These are phyloP conservation scores for Pomacea canaliculata DNA, from an alignment of 2,888 invertebrate genomes.

Conservation along the genomic window DNA sequence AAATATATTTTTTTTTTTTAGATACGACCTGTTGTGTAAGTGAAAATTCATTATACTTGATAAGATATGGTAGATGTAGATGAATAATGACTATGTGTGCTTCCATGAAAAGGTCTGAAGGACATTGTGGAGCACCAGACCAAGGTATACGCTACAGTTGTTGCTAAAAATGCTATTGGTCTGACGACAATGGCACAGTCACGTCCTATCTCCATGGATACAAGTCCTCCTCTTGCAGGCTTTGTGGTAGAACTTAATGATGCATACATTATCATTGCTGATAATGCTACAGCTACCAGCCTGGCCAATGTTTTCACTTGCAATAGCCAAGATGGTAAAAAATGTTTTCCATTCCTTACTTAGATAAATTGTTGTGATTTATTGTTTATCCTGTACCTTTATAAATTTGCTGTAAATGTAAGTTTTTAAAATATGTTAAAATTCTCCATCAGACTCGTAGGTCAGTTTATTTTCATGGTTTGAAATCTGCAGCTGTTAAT, in stretches of 20 bases:
- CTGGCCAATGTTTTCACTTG: conserved; percentile 36
- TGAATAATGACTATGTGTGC: too few species aligned
- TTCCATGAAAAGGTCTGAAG: conserved; percentile 27
- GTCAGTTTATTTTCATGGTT: too few species aligned
- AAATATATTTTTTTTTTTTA: too few species aligned
- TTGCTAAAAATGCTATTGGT: conserved; percentile 40
- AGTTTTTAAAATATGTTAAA: too few species aligned
- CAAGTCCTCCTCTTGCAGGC: conserved; percentile 42
- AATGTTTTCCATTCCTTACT: neutral
- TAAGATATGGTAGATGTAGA: too few species aligned
- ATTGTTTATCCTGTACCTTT: too few species aligned
- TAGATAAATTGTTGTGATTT: too few species aligned
- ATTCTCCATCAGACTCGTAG: too few species aligned
- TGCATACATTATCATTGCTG: conserved; percentile 31
- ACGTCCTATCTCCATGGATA: conserved; percentile 39
- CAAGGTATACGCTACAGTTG: conserved; percentile 38
- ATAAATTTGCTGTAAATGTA: too few species aligned
- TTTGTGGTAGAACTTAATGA: conserved; percentile 41
- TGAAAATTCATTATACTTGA: too few species aligned
- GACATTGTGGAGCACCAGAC: conserved; percentile 30
- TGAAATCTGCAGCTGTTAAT: too few species aligned
- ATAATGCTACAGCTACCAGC: conserved; percentile 28
- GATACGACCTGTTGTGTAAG: too few species aligned
- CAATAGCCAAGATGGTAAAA: conserved; percentile 35
- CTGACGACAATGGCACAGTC: conserved; percentile 36